phyloP scores from a whole-genome alignment of 2,888 invertebrate genomes.

The Cerastis leucographa region DNA sequence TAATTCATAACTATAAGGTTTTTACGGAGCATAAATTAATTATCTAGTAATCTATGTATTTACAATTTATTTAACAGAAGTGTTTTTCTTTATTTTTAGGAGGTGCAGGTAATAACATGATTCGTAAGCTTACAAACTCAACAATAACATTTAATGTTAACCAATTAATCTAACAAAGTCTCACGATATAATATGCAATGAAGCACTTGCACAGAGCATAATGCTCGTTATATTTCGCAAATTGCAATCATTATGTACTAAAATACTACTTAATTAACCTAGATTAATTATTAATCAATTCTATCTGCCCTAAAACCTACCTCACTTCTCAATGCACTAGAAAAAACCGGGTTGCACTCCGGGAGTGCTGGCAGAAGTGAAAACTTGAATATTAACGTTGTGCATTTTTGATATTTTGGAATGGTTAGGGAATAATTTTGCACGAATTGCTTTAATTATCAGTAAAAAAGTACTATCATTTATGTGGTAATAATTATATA shows the following conservation, averaged over 20 bases:
- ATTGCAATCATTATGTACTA: neutral
- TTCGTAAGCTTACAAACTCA: neutral
- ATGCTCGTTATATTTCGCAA: neutral
- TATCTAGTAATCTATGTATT: neutral
- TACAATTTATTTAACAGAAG: neutral
- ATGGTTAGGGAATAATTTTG: no score
- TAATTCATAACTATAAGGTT: neutral
- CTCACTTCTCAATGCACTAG: neutral
- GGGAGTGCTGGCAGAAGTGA: no score
- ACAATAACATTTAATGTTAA: neutral
- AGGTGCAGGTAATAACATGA: constrained; percentile 28
- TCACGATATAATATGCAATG: neutral
- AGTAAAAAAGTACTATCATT: no score
- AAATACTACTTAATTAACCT: neutral
- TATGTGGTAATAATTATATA: no score
- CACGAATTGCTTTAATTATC: no score
- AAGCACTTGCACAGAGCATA: constrained; percentile 7
- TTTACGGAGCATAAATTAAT: neutral
- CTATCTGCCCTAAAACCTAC: neutral
- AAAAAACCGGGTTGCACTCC: no score
- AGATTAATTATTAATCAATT: neutral
- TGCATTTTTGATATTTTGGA: no score
- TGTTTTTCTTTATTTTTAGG: constrained; percentile 36
- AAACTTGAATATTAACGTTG: no score
- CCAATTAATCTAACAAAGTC: neutral